Base-by-base conservation (phyloP, 2,797 vertebrate species). In the Sparidentex hasta region DNA sequence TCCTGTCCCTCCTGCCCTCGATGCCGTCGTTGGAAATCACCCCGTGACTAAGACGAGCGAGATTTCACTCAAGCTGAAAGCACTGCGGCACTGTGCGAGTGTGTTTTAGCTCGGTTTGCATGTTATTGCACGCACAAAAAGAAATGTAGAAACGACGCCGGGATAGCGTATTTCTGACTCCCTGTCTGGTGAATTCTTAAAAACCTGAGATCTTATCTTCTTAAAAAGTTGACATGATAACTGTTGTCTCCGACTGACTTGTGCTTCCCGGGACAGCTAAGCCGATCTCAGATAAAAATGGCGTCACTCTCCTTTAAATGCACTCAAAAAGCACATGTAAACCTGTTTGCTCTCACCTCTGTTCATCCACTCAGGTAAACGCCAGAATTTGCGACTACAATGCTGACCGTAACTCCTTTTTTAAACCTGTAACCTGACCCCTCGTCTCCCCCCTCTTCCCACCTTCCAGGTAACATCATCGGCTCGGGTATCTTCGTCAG, bases 401-500 rank as follows among this genome's bases (percentile, higher is more conserved):
- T 13, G 50, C 29, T n/a, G 21, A 23, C n/a, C 23, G 27, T 16
- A 14, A 59, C 16, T 20, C 46, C 8, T 33, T 71, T 71, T n/a
- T 46, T 50, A 27, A 41, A 3, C 12, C 38, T n/a, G 0, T 38
- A 29, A 80, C 7, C 64, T 68, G 41, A 81, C 66, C 0, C 43
- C 47, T 21, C 16, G 46, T 20, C 18, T 50, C 41, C 16, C 25
- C 27, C 46, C 46, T 23, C 20, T 27, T 27, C 20, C 23, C 11
- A n/a, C 70, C 43, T 80, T n/a, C 2, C 87, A 98, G 97, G 97
- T 80, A 98, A 98, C 92, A 98, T 98, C 67, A 98, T 98, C 1
- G 97, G 97, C 78, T 98, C 97, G 0, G 97, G 97, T 74, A 98
- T 98, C 93, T 98, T 98, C 33, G 97, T 98, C 69, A 98, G 97